phyloP scores from a whole-genome alignment of 2,797 vertebrate species.

The Cuculus canorus region DNA sequence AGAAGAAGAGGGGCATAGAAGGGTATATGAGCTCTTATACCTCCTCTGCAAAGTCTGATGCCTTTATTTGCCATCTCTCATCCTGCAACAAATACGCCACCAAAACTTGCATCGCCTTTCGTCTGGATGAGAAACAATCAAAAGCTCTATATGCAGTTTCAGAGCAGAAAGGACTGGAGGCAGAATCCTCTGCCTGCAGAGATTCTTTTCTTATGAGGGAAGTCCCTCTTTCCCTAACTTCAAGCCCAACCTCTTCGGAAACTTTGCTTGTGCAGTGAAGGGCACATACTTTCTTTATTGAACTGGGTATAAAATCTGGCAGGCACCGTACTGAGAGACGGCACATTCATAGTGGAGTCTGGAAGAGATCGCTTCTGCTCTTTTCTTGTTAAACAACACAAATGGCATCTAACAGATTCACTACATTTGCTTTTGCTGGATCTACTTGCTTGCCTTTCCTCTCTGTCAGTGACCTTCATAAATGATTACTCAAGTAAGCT shows the following conservation, averaged over 20 bases:
- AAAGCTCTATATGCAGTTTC: neutral
- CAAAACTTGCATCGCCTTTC: neutral
- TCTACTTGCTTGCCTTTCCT: neutral
- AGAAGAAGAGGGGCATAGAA: neutral
- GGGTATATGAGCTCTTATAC: neutral
- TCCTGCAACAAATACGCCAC: neutral
- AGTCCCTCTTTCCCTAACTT: neutral
- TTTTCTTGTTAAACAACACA: neutral
- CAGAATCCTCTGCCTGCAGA: neutral
- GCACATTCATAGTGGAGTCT: accelerated
- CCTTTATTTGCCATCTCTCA: neutral
- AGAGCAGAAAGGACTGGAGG: neutral
- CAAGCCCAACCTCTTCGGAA: neutral
- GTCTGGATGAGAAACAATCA: neutral
- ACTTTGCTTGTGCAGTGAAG: neutral
- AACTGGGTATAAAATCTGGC: neutral
- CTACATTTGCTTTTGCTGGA: neutral
- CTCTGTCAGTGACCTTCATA: neutral
- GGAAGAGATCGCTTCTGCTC: neutral
- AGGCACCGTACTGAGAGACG: no score
- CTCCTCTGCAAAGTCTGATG: neutral
- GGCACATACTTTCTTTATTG: neutral
- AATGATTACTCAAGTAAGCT: neutral
- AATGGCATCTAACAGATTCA: neutral
- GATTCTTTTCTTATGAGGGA: neutral